A percentile compares a stretch with the other conserved stretches of the same genome.
phyloP scores from a whole-genome alignment of 2,113 vertebrate genomes.

The Catharus fuscescens region DNA sequence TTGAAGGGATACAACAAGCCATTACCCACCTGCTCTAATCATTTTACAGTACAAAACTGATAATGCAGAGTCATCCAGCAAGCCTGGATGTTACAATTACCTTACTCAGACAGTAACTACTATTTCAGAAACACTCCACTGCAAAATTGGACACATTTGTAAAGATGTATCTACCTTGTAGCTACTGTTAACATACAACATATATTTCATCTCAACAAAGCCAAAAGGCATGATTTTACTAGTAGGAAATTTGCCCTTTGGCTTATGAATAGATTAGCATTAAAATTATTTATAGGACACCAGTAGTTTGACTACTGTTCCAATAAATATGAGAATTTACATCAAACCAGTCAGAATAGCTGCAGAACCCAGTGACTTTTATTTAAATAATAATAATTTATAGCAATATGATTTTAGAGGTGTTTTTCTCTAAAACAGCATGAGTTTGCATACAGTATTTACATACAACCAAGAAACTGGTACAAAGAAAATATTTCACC shows the following conservation, averaged over 20 bases:
- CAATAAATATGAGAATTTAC: not conserved
- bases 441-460: not conserved
- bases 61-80: not conserved
- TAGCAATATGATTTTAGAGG: not conserved
- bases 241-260: not conserved
- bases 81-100: not conserved
- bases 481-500: not conserved
- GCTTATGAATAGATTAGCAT: constrained; percentile 30
- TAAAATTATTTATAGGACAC: constrained; percentile 22
- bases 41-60: constrained; percentile 41
- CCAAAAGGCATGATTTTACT: not conserved
- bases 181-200: not conserved
- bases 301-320: constrained; percentile 23
- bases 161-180: not conserved
- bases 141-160: not conserved
- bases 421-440: not conserved
- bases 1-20: constrained; percentile 57
- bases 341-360: not conserved
- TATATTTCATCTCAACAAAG: not conserved
- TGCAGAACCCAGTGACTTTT: not conserved
- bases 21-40: constrained; percentile 68
- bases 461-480: not conserved
- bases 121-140: not conserved
- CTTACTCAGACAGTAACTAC: not conserved
- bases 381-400: not conserved